Base-by-base conservation (phyloP, 2,888 invertebrate species). In the Cerastoderma edule region DNA sequence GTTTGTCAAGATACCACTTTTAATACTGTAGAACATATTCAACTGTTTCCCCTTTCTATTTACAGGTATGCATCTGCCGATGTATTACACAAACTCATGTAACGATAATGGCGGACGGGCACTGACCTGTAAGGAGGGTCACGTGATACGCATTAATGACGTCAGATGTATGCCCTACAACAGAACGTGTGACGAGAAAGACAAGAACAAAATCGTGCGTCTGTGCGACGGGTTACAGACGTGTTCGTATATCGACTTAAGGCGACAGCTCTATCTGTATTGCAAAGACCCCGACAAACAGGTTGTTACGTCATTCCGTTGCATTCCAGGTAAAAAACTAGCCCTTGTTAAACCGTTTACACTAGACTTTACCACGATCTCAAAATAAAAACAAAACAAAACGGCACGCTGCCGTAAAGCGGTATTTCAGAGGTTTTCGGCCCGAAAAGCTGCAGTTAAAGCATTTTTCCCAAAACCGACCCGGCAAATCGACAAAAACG, bases 181-280 rank as follows among this genome's bases (percentile, higher is more conserved):
- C 48, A 77, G 74, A 57, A 79, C 84, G 5, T 82, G 83, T 54
- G 63, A 71, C 27, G 83, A 83, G 33, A 67, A 76, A n/a, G 73
- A 74, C 32, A 66, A 33, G 16, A 46, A 22, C 6, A 69, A 73
- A 63, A 81, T 86, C 0, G 53, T 79, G 0, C 63, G 76, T 39
- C 73, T 86, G 13, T 86, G 86, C 69, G 76, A 86, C 63, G 84
- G 86, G 19, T 66, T 84, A 35, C 75, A 72, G 10, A 83, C 84
- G 3, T 86, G 86, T 66, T 71, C 75, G 16, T 81, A 72, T 30
- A 65, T 86, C 16, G 86, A 83, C 16, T 63, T 86, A 6, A 72
- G 80, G 46, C 76, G 81, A 8, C 86, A 84, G 66, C 65, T 86
- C n/a, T 68, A 75, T 53, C 68, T 74, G 2, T 78, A 84, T 33